Base-by-base conservation (phyloP, 2,888 invertebrate species). In the Napeogenes sylphis region DNA sequence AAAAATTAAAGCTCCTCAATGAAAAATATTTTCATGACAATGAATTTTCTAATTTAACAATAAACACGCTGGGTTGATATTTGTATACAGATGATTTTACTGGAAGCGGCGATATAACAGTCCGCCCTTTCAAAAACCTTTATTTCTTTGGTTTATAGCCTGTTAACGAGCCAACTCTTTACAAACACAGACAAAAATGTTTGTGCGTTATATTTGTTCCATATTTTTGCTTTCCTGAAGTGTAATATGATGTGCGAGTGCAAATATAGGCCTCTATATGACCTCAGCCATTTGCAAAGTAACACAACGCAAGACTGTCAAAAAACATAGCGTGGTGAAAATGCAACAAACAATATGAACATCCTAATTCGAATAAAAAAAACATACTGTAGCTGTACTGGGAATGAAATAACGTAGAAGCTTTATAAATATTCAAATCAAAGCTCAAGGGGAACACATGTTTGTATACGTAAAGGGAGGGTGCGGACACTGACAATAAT, bases 151-250 rank as follows among this genome's bases (percentile, higher is more conserved):
- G 21, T 84, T 82, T 77, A 76, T 78, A 21, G 21, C 21, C 81
- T 82, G 84, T 84, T 85, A 84, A 84, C 80, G 82, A 83, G 77
- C 35, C 73, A 82, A 83, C 83, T 84, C 83, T 82, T 82, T 81
- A 79, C 70, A 69, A 76, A 76, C 70, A 65, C 69, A 73, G 74
- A 76, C 78, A 35, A 35, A 5, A 71, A 73, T 80, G 74, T 76
- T 78, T 78, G 73, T 77, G 71, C 77, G 79, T 74, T 76, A 5
- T 78, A 78, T 74, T 68, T 66, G 64, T 55, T 65, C 57, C 67
- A 61, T 69, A 71, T 73, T 78, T 75, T 72, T 72, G 71, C 67
- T 65, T 69, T 69, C 4, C 67, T 69, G 73, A 77, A 78, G 67
- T 71, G 67, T 67, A 69, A 69, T 71, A 69, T 70, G 67, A 69